Conservation (phyloP, 2,888 invertebrate genomes). For the Drosophila yooni region DNA sequence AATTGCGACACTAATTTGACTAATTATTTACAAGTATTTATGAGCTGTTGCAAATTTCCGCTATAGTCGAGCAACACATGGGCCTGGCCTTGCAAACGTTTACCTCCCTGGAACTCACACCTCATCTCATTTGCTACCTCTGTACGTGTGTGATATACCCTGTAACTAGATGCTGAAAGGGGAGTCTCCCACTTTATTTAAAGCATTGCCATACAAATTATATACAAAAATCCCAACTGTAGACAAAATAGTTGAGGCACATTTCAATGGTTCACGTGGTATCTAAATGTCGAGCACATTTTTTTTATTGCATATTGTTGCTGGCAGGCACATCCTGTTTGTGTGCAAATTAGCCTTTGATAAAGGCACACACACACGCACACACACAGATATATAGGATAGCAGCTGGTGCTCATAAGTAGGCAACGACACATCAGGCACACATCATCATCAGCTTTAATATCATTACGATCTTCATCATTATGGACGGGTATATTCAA, state of each 20-base stretch:
- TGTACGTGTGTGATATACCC: conserved; percentile 26
- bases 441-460: conserved; percentile 18
- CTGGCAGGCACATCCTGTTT: conserved; percentile 24
- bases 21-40: conserved; percentile 75
- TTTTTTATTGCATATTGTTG: not conserved
- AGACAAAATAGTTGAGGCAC: not conserved
- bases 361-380: no score
- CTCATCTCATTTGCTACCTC: not conserved
- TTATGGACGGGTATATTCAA: conserved; percentile 17
- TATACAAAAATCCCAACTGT: not conserved
- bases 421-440: conserved; percentile 48
- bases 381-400: not conserved
- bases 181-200: not conserved
- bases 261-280: not conserved
- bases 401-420: conserved; percentile 67
- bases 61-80: conserved; percentile 20
- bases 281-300: not conserved
- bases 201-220: not conserved
- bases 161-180: not conserved
- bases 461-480: conserved; percentile 4
- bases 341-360: conserved; percentile 44
- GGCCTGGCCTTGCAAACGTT: not conserved
- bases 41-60: conserved; percentile 71
- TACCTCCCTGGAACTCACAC: conserved; percentile 14
- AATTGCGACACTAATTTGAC: conserved; percentile 73